Base-by-base conservation (phyloP, 2,113 vertebrate genomes). In the Dipodomys merriami region DNA sequence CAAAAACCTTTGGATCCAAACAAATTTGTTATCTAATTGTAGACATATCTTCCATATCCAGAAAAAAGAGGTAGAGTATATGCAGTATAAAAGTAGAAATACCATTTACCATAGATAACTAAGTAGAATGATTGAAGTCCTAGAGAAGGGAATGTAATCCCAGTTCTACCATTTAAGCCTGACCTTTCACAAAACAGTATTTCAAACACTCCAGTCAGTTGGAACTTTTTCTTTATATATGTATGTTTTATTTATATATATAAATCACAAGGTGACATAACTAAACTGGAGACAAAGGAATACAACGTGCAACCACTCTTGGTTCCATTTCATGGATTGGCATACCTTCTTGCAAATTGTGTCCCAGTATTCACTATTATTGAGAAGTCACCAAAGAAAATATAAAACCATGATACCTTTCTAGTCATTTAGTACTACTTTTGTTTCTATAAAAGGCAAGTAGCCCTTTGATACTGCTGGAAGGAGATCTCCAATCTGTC, bases 1-100 rank as follows among this genome's bases (percentile, higher is more conserved):
- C 46, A 72, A 62, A 90, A 80, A 7, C 10, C 39, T 71, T 91
- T 80, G 27, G 20, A n/a, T 93, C n/a, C 85, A 89, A 89, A 84
- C 79, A 81, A 84, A 67, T 90, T 92, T 53, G 33, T 83, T 83
- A 67, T 39, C n/a, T 87, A n/a, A 35, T 62, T 78, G 23, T 62
- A 49, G 25, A 44, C 12, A 16, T 76, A 68, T 69, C 10, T 71
- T 86, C n/a, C 25, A n/a, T 49, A 74, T 80, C 72, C 83, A 44
- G n/a, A 62, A 71, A 80, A 39, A 35, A 33, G 69, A 35, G 35
- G 19, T 67, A 49, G 84, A 57, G 62, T 62, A 2, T 76, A 2
- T 76, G 68, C 29, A 82, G 3, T 68, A 35, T 60, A 81, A 6
- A 65, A 72, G 4, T 53, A 16, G 39, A 62, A 83, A 78, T 62